Percentiles rank a stretch among this genome's conserved stretches.
phyloP scores from a whole-genome alignment of 2,888 invertebrate genomes.

The Molorchus minor region DNA sequence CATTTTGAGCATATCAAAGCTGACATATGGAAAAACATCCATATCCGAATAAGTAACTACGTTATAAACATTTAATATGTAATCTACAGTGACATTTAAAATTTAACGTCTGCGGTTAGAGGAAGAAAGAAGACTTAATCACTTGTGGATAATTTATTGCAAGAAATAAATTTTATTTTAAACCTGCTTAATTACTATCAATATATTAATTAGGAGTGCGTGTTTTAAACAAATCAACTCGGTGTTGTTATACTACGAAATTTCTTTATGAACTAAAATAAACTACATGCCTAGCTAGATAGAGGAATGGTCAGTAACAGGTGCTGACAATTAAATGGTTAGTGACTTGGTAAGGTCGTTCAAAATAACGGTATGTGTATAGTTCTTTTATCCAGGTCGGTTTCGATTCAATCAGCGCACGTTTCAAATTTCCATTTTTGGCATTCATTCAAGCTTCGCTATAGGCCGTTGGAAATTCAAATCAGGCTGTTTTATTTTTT shows the following conservation, averaged over 20 bases:
- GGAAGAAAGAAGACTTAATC: neutral
- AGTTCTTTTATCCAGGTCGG: conserved; percentile 2
- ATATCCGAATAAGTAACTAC: too few relatives aligned
- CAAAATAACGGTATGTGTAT: conserved; percentile 23
- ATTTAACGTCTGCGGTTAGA: too few relatives aligned
- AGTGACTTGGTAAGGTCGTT: conserved; percentile 31
- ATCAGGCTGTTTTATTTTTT: neutral
- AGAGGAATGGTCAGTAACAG: conserved; percentile 8
- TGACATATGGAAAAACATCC: too few relatives aligned
- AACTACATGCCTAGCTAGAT: neutral
- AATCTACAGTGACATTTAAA: too few relatives aligned
- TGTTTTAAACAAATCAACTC: neutral
- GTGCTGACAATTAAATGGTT: conserved; percentile 31
- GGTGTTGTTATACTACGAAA: neutral
- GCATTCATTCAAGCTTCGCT: neutral
- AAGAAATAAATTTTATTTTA: neutral
- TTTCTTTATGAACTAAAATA: neutral
- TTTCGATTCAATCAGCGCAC: neutral
- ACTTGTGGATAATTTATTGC: neutral
- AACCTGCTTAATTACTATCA: neutral
- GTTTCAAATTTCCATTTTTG: neutral
- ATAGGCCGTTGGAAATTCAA: neutral
- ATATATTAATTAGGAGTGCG: neutral
- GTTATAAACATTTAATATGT: too few relatives aligned
- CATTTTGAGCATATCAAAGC: too few relatives aligned